Conservation (phyloP, 2,797 vertebrate genomes). For the Scolopax bukidnonensis region DNA sequence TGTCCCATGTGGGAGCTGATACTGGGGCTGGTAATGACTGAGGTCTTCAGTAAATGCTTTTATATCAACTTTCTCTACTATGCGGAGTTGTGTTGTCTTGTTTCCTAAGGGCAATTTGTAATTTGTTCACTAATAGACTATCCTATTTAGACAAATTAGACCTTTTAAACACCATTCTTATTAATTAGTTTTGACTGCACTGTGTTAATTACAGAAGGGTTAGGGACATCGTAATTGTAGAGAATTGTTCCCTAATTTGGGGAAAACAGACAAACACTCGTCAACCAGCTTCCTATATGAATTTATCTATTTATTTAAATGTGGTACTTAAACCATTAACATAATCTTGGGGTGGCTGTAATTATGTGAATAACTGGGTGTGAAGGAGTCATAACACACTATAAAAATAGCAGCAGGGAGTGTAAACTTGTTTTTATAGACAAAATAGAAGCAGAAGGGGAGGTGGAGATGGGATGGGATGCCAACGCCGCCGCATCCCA, state of each 20-base stretch:
- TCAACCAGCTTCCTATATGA: neutral
- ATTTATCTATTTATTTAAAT: neutral
- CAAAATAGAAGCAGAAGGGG: neutral
- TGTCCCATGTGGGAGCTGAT: neutral
- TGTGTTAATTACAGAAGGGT: constrained; percentile 14
- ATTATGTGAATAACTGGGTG: neutral
- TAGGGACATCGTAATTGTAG: neutral
- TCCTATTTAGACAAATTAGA: constrained; percentile 44
- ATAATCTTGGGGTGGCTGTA: neutral
- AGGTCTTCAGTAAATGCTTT: neutral
- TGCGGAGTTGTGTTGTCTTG: fast-evolving
- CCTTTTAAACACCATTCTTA: constrained; percentile 25
- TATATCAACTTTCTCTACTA: neutral
- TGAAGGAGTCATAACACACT: neutral
- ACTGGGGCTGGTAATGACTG: neutral
- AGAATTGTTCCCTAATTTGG: constrained; percentile 5
- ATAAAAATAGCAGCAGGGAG: neutral
- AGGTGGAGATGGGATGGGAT: neutral
- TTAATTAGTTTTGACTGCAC: constrained; percentile 17
- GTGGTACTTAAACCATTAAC: neutral
- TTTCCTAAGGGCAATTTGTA: neutral
- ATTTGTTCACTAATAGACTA: constrained; percentile 8
- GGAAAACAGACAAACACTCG: neutral
- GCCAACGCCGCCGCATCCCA: fast-evolving
- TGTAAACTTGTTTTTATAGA: neutral